Conservation (phyloP, 2,113 vertebrate genomes). For the Xiphophorus couchianus region DNA sequence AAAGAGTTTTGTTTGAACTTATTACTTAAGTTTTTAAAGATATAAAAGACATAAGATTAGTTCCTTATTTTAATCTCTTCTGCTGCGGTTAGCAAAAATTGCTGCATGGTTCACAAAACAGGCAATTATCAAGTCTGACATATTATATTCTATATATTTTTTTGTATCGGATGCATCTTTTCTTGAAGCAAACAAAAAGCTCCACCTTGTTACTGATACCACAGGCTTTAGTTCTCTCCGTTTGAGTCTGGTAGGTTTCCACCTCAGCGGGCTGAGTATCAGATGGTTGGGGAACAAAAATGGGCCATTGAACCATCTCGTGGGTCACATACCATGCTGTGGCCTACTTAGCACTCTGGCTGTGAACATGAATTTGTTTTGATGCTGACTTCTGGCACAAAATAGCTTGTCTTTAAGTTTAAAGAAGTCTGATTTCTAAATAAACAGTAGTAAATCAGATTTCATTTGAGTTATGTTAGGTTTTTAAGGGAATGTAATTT, state of each 20-base stretch:
- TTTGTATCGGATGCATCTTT: conserved; percentile 28
- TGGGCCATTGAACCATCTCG: conserved; percentile 61
- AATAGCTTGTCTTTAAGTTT: conserved; percentile 10
- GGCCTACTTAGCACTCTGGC: conserved; percentile 72
- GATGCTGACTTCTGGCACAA: conserved; percentile 50
- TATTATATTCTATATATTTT: too few species aligned
- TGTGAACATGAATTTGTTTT: conserved; percentile 50
- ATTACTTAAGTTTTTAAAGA: background rate
- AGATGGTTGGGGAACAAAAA: conserved; percentile 72
- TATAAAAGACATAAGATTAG: conserved; percentile 21
- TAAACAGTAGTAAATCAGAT: background rate
- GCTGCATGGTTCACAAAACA: conserved; percentile 32
- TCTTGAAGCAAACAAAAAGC: conserved; percentile 34
- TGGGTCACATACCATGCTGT: conserved; percentile 69
- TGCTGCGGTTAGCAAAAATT: conserved; percentile 38
- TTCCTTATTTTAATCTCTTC: conserved; percentile 37
- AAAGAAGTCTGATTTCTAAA: background rate
- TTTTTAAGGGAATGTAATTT: background rate
- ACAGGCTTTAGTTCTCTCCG: conserved; percentile 42
- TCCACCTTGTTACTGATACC: conserved; percentile 53
- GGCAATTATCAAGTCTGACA: conserved; percentile 43
- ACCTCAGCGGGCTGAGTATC: conserved; percentile 70
- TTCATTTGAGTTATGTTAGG: background rate
- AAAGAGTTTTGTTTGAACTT: background rate
- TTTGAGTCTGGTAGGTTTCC: conserved; percentile 59